These are phyloP conservation scores for Colaptes auratus DNA, from an alignment of 2,113 vertebrate genomes.

Conservation along the genomic window DNA sequence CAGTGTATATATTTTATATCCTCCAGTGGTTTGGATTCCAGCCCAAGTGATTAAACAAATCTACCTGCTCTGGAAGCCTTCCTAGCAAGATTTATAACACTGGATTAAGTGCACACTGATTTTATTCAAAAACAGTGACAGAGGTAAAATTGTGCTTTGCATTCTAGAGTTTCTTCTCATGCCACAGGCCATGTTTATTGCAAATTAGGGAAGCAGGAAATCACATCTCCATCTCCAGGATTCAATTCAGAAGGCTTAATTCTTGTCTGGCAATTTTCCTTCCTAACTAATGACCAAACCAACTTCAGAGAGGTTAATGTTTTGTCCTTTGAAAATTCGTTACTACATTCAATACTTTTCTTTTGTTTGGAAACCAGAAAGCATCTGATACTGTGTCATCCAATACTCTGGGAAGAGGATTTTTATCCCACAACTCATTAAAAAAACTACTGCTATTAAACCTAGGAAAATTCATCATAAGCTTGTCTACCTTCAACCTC, in stretches of 20 bases:
- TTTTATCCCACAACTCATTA: conserved; percentile 18
- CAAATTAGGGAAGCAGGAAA: conserved; percentile 41
- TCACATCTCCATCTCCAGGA: conserved; percentile 25
- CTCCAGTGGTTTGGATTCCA: conserved; percentile 58
- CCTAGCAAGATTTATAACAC: conserved; percentile 42
- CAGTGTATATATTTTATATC: conserved; percentile 46
- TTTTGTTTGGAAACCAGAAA: not conserved
- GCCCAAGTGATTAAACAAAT: conserved; percentile 66
- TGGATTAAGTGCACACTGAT: conserved; percentile 57
- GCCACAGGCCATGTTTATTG: not conserved
- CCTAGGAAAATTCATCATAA: not conserved
- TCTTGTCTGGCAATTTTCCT: conserved; percentile 32
- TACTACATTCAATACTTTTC: not conserved
- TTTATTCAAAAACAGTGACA: conserved; percentile 57
- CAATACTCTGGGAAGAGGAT: not conserved
- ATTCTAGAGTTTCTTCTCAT: conserved; percentile 27
- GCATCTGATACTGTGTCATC: not conserved
- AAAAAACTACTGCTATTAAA: not conserved
- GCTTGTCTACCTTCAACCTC: not conserved
- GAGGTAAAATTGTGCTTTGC: conserved; percentile 16
- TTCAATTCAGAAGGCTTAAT: conserved; percentile 38
- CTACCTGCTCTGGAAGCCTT: conserved; percentile 58
- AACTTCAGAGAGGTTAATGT: not conserved
- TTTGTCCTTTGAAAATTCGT: conserved; percentile 38
- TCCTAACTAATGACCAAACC: conserved; percentile 7